Base-by-base conservation (phyloP, 2,797 vertebrate species). In the Alosa sapidissima region DNA sequence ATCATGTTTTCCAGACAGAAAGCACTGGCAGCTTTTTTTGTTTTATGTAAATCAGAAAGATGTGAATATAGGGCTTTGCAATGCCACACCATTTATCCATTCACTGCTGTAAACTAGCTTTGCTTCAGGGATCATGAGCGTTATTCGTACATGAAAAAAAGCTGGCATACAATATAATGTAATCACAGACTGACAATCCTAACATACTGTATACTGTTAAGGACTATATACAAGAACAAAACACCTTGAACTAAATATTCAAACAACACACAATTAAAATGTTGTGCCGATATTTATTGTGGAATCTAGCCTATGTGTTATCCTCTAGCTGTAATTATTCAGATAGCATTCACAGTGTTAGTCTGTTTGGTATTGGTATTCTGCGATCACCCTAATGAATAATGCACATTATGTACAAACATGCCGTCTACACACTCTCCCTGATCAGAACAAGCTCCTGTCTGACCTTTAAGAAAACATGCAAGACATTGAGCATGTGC, bases 391-490 rank as follows among this genome's bases (percentile, higher is more conserved):
- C n/a, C 36, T 78, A 78, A 47, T 78, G 41, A 78, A 78, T 47
- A 78, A 78, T 36, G 33, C 28, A 4, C 8, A n/a, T 16, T 78
- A 78, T 78, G 72, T 78, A 78, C 72, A 45, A 78, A n/a, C 72
- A 78, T 47, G 72, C 41, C 6, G 72, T 78, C 41, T 16, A 78
- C 16, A 47, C 41, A 47, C 72, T 3, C 0, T 19, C 72, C 45
- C 72, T 78, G 72, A 14, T 78, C 72, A 78, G 36, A 47, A 78
- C 72, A 78, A 78, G 72, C 14, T 81, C 10, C 28, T 78, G 16
- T 78, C 72, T 78, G 72, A 78, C 72, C 72, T 78, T 78, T 47
- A 47, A 78, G 41, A 78, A 19, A 78, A 36, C 16, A 21, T 21
- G 41, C 72, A 78, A 78, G 72, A 78, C 19, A 36, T 14, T 72